Percentiles rank a stretch among this genome's conserved stretches.
Conservation (phyloP, 2,113 vertebrate genomes). For the Leucoraja erinaceus region DNA sequence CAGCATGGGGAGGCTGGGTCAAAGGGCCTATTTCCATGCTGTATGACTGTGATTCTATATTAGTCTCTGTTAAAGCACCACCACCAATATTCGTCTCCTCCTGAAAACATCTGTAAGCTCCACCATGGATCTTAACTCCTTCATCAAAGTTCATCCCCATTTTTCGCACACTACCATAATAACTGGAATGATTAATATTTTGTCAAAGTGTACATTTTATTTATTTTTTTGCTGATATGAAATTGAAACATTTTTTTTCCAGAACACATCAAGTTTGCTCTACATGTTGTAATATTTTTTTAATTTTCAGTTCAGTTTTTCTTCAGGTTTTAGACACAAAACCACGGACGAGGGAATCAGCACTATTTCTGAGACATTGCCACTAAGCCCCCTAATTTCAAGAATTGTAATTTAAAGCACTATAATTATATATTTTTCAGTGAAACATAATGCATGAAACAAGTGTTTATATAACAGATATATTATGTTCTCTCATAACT, state of each 20-base stretch:
- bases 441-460: conserved; percentile 38
- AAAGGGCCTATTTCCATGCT: no score
- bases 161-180: not conserved
- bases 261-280: conserved; percentile 30
- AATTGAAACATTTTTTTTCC: not conserved
- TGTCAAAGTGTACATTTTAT: conserved; percentile 33
- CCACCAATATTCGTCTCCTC: no score
- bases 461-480: conserved; percentile 39
- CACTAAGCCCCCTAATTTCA: conserved; percentile 37
- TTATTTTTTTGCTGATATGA: conserved; percentile 22
- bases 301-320: conserved; percentile 33
- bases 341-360: conserved; percentile 34
- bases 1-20: no score
- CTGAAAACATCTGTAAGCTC: no score
- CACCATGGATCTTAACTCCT: not conserved
- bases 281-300: conserved; percentile 27
- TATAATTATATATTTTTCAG: conserved; percentile 38
- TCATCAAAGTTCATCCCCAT: not conserved
- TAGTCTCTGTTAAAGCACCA: not conserved
- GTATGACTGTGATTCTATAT: no score
- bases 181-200: conserved; percentile 30
- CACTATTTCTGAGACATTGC: conserved; percentile 28
- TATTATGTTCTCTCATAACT: conserved; percentile 36
- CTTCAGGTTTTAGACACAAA: conserved; percentile 32
- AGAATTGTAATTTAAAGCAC: conserved; percentile 24